Percentiles rank a stretch among this genome's conserved stretches.
phyloP scores from a whole-genome alignment of 2,797 vertebrate species.

The Macroramphosus scolopax region DNA sequence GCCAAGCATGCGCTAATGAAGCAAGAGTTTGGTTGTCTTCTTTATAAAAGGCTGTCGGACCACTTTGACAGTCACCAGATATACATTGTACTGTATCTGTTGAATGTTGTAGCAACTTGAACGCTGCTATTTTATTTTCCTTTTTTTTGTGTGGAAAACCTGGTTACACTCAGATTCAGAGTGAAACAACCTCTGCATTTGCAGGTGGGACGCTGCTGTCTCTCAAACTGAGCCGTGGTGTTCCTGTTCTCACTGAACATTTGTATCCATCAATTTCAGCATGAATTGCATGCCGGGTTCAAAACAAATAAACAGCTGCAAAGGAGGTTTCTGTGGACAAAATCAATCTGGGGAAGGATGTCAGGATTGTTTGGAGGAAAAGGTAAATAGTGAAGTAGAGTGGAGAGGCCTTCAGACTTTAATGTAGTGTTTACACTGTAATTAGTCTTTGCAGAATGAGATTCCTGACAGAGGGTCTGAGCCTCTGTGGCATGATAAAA shows the following conservation, averaged over 20 bases:
- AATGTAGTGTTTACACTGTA: conserved; percentile 79
- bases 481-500: conserved; percentile 71
- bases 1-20: conserved; percentile 63
- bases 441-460: conserved; percentile 80
- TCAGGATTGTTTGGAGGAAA: conserved; percentile 76
- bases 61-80: conserved; percentile 25
- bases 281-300: conserved; percentile 57
- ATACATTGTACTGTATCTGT: conserved; percentile 32
- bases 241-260: conserved; percentile 43
- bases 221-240: conserved; percentile 31
- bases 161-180: conserved; percentile 38
- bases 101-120: conserved; percentile 33
- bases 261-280: conserved; percentile 51
- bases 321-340: conserved; percentile 62
- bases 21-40: conserved; percentile 44
- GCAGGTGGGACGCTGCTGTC: conserved; percentile 46
- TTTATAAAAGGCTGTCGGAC: conserved; percentile 16
- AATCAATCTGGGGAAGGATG: conserved; percentile 71
- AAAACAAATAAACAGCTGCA: conserved; percentile 73
- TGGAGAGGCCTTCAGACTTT: conserved; percentile 72
- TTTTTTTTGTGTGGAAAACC: conserved; percentile 15
- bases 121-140: conserved; percentile 3
- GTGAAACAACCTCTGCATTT: no score
- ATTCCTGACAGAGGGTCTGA: conserved; percentile 78
- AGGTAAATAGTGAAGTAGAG: conserved; percentile 75